Evolutionary conservation across 1,140 invertebrate species (phyloP).

Genomic region (Alviniconcha marisindica): DNA sequence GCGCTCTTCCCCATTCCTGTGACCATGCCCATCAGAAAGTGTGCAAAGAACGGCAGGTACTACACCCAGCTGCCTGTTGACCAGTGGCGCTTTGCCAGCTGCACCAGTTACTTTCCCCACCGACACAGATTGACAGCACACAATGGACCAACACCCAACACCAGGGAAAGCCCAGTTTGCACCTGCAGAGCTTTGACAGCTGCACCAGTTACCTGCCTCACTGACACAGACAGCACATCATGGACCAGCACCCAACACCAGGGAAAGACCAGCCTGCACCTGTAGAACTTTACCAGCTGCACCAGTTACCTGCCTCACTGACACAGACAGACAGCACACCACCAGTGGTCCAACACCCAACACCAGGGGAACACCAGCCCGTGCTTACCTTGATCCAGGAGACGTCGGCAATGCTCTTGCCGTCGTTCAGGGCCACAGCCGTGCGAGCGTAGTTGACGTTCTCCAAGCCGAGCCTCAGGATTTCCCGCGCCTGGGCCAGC

Average conservation of each 20-base stretch:
- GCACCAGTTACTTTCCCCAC: too few species aligned
- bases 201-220: too few species aligned
- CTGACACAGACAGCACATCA: background rate
- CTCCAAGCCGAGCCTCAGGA: conserved; percentile 69
- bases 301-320: too few species aligned
- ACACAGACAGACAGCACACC: background rate
- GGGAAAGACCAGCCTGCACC: too few species aligned
- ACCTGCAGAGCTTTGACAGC: background rate
- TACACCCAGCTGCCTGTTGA: too few species aligned
- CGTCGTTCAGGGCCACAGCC: conserved; percentile 69
- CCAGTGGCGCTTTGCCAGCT: background rate
- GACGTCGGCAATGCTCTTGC: conserved; percentile 72
- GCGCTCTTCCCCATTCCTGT: too few species aligned
- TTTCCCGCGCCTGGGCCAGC: conserved; percentile 62
- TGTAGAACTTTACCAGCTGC: background rate
- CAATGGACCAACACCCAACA: background rate
- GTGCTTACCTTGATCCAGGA: conserved; percentile 71
- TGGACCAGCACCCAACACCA: conserved; percentile 11
- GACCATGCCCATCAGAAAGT: too few species aligned
- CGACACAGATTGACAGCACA: background rate
- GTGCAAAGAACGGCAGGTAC: too few species aligned
- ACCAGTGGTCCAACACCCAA: background rate
- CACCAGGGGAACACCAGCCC: too few species aligned
- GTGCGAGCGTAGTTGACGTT: conserved; percentile 70
- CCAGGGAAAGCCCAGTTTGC: too few species aligned